A percentile compares a stretch with the other conserved stretches of the same genome.
phyloP scores from a whole-genome alignment of 2,888 invertebrate species.

The Caprella mutica region DNA sequence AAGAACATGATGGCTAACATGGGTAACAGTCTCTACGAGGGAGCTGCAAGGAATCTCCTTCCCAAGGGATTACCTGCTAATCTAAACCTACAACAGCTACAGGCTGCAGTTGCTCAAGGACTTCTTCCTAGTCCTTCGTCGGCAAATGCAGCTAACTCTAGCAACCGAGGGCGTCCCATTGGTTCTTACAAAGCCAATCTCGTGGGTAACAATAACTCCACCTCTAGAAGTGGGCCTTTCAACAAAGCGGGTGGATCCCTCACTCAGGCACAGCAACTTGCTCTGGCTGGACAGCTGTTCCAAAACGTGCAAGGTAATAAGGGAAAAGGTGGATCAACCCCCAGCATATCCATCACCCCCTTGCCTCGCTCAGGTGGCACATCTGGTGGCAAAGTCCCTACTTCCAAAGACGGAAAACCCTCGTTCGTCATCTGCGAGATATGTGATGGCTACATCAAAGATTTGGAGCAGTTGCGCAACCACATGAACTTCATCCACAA shows the following conservation, averaged over 20 bases:
- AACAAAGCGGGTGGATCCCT: slow-evolving; percentile 1
- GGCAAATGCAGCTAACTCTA: slow-evolving; percentile 38
- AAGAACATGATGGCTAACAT: too few relatives aligned
- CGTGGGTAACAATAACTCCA: too few relatives aligned
- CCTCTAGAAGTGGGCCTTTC: not conserved
- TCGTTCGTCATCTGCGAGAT: slow-evolving; percentile 89
- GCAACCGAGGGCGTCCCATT: slow-evolving; percentile 44
- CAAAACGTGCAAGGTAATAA: slow-evolving; percentile 18
- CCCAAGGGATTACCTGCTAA: slow-evolving; percentile 25
- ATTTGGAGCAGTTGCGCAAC: slow-evolving; percentile 80
- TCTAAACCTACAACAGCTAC: slow-evolving; percentile 22
- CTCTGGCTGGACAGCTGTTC: slow-evolving; percentile 7
- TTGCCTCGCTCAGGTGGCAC: slow-evolving; percentile 51
- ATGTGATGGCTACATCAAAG: slow-evolving; percentile 92
- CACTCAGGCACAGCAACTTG: slow-evolving; percentile 4
- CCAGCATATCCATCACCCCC: slow-evolving; percentile 81
- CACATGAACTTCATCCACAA: slow-evolving; percentile 98
- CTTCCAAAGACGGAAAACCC: slow-evolving; percentile 42
- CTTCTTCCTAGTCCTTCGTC: slow-evolving; percentile 40
- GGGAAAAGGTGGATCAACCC: slow-evolving; percentile 49
- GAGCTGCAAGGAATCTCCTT: slow-evolving; percentile 15
- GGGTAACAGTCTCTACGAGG: not conserved
- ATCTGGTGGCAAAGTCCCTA: slow-evolving; percentile 38
- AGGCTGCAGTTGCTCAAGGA: slow-evolving; percentile 24
- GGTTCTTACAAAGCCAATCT: slow-evolving; percentile 35